Evolutionary conservation across 2,888 invertebrate genomes (phyloP).

Genomic region (Gerris lacustris): DNA sequence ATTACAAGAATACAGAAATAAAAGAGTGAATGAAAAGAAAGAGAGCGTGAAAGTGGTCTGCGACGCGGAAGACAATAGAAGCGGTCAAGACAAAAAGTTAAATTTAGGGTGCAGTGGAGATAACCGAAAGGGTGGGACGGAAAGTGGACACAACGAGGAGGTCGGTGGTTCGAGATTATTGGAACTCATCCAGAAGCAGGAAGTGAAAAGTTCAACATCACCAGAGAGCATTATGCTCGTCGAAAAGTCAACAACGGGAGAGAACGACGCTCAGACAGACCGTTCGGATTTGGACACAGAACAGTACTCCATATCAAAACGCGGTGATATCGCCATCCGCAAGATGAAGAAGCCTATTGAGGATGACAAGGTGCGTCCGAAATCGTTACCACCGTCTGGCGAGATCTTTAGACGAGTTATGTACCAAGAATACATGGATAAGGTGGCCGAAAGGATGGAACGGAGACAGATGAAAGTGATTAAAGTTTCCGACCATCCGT

Average conservation of each 20-base stretch:
- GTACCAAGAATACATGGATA: constrained; percentile 70
- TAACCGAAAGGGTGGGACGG: not conserved
- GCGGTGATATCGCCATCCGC: constrained; percentile 25
- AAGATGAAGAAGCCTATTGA: constrained; percentile 27
- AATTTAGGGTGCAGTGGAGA: not conserved
- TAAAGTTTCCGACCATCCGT: constrained; percentile 52
- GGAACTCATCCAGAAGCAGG: constrained; percentile 44
- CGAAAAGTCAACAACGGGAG: constrained; percentile 8
- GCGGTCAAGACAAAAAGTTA: constrained; percentile 34
- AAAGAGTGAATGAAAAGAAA: constrained; percentile 2
- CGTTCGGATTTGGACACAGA: constrained; percentile 21
- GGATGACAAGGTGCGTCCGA: constrained; percentile 26
- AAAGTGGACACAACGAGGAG: constrained; percentile 19
- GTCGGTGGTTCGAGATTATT: constrained; percentile 40
- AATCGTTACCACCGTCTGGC: constrained; percentile 40
- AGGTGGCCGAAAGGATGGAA: constrained; percentile 65
- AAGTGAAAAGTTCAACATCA: constrained; percentile 25
- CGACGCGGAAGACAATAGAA: constrained; percentile 33
- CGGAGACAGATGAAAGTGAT: constrained; percentile 67
- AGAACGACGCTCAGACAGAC: not conserved
- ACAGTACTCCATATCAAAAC: constrained; percentile 19
- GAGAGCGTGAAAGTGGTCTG: constrained; percentile 9
- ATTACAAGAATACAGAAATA: constrained; percentile 27
- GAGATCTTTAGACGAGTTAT: constrained; percentile 60
- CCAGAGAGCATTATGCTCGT: constrained; percentile 17